Base-by-base conservation (phyloP, 2,797 vertebrate species). In the Gallinago stenura region DNA sequence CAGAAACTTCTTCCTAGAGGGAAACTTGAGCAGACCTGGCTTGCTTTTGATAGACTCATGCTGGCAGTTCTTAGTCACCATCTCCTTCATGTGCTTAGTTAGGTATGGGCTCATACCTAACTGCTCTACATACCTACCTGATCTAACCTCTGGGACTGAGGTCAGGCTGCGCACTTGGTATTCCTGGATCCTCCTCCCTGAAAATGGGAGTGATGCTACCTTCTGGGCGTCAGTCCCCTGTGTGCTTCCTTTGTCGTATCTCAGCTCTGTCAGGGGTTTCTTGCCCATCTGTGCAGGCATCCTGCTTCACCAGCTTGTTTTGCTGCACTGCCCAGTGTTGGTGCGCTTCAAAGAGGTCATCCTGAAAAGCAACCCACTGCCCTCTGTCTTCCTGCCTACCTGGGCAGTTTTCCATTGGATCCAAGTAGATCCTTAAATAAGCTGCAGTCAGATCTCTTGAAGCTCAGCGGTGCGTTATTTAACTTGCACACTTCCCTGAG, bases 151-250 rank as follows among this genome's bases (percentile, higher is more conserved):
- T 46, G 26, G 5, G 35, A 8, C 25, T 31, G 39, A 51, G 15
- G 25, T 45, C 25, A 41, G 10, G 10, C n/a, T 60, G 26, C 10
- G 2, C 46, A n/a, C 2, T 35, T 0, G 0, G 14, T 51, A 73
- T 81, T 25, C 19, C 33, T 31, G 25, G 9, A 58, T 71, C 14
- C 6, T 76, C 4, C 33, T 79, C 10, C 37, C 4, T 11, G 54
- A 72, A 30, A 10, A 18, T 4, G 2, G 2, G 1, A 50, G 19
- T 58, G 19, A 39, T 7, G 15, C 14, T 65, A 79, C 14, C 25
- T 31, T 30, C 33, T 9, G 17, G 26, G 51, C 13, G 33, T 31
- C 13, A 28, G 7, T 30, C 5, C 20, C 60, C 58, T 1, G 1
- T 31, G n/a, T 46, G 14, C 9, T 60, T 70, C 6, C 5, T 66